These are phyloP conservation scores for Sminthurinus signatus DNA, from an alignment of 1,140 invertebrate genomes.

Conservation along the genomic window DNA sequence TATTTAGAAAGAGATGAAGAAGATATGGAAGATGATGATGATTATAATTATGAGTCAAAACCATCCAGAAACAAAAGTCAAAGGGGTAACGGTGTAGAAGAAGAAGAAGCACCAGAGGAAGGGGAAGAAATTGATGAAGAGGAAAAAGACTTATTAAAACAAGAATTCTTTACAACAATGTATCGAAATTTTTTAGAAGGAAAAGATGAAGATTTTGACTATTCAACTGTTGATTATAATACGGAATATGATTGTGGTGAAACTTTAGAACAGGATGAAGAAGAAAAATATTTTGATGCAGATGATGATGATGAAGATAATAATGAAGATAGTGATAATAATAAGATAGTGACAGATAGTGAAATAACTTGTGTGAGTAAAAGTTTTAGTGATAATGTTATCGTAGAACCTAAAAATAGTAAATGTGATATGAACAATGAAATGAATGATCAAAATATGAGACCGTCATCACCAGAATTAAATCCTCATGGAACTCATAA, in stretches of 20 bases:
- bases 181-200: slow-evolving; percentile 78
- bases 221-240: slow-evolving; percentile 68
- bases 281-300: slow-evolving; percentile 83
- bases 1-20: slow-evolving; percentile 45
- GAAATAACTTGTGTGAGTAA: neutral
- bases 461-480: neutral
- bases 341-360: neutral
- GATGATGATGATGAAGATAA: slow-evolving; percentile 62
- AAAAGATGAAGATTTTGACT: slow-evolving; percentile 76
- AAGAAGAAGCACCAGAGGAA: slow-evolving; percentile 18
- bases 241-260: slow-evolving; percentile 69
- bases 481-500: slow-evolving; percentile 14
- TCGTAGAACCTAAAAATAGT: neutral
- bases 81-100: slow-evolving; percentile 14
- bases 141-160: slow-evolving; percentile 56
- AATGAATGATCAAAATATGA: no score
- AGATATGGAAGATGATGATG: slow-evolving; percentile 38
- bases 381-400: neutral
- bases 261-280: slow-evolving; percentile 63
- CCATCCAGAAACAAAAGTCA: slow-evolving; percentile 25
- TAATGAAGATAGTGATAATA: slow-evolving; percentile 44
- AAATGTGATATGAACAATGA: neutral
- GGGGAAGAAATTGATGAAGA: slow-evolving; percentile 41
- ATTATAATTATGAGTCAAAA: slow-evolving; percentile 18
- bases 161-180: slow-evolving; percentile 84